These are phyloP conservation scores for Clostera curtula DNA, from an alignment of 2,888 invertebrate species.

Conservation along the genomic window DNA sequence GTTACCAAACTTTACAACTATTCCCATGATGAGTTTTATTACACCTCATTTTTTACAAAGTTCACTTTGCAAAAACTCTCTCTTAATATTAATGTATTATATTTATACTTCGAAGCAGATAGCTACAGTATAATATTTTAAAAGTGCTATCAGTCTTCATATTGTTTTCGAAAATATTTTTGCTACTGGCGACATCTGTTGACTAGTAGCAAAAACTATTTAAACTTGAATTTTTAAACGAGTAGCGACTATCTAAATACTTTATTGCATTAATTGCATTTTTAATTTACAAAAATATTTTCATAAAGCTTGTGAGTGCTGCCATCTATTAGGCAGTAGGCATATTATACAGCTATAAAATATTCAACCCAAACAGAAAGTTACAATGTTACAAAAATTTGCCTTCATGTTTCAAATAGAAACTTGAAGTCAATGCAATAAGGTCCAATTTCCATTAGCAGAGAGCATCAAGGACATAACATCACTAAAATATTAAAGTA, in stretches of 20 bases:
- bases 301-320: not conserved
- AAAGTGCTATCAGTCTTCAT: too few species aligned
- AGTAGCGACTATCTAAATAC: too few species aligned
- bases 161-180: too few species aligned
- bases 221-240: not conserved
- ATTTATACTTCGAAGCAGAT: too few species aligned
- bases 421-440: slow-evolving; percentile 21
- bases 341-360: slow-evolving; percentile 32
- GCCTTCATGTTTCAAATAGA: slow-evolving; percentile 23
- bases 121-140: too few species aligned
- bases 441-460: slow-evolving; percentile 24
- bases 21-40: too few species aligned
- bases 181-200: slow-evolving; percentile 23
- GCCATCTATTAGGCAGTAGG: slow-evolving; percentile 30
- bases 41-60: too few species aligned
- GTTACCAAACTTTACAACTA: too few species aligned
- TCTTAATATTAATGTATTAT: too few species aligned
- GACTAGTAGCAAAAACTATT: slow-evolving; percentile 24
- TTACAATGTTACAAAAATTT: slow-evolving; percentile 48
- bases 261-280: not conserved
- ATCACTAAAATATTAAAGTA: slow-evolving; percentile 50
- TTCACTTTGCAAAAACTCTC: too few species aligned
- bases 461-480: slow-evolving; percentile 37
- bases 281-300: not conserved
- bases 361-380: slow-evolving; percentile 51